Percentiles rank a stretch among this genome's conserved stretches.
Conservation (phyloP, 2,113 vertebrate genomes). For the Syngnathus floridae region DNA sequence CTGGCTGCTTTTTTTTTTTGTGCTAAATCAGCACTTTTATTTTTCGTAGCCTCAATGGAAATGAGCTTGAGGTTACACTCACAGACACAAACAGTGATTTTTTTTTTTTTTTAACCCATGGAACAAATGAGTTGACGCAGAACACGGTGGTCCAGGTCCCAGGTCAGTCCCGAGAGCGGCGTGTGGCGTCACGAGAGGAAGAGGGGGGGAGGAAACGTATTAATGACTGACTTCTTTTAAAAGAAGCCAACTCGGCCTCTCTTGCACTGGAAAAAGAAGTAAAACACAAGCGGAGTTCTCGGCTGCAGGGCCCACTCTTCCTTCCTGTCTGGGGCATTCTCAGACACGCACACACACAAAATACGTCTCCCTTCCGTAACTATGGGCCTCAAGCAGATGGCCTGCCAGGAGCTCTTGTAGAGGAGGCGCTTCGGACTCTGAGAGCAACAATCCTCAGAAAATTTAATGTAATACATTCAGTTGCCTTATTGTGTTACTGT, state of each 20-base stretch:
- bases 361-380: conserved; percentile 50
- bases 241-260: conserved; percentile 46
- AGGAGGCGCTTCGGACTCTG: conserved; percentile 20
- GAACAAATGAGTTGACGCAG: conserved; percentile 6
- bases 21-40: conserved; percentile 38
- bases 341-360: conserved; percentile 36
- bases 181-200: conserved; percentile 24
- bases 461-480: not conserved
- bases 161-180: conserved; percentile 13
- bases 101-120: conserved; percentile 1
- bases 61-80: conserved; percentile 23
- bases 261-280: conserved; percentile 68
- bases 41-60: conserved; percentile 49
- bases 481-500: not conserved
- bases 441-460: not conserved
- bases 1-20: conserved; percentile 30
- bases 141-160: conserved; percentile 6
- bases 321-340: conserved; percentile 73
- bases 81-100: conserved; percentile 16
- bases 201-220: conserved; percentile 34
- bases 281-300: conserved; percentile 69
- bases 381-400: conserved; percentile 59
- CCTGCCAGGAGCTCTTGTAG: conserved; percentile 47
- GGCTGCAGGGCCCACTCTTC: conserved; percentile 65
- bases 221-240: conserved; percentile 43